Percentiles rank a stretch among this genome's conserved stretches.
These are phyloP conservation scores for Mesopsocus fuscifrons DNA, from an alignment of 2,888 invertebrate genomes.

Conservation along the genomic window DNA sequence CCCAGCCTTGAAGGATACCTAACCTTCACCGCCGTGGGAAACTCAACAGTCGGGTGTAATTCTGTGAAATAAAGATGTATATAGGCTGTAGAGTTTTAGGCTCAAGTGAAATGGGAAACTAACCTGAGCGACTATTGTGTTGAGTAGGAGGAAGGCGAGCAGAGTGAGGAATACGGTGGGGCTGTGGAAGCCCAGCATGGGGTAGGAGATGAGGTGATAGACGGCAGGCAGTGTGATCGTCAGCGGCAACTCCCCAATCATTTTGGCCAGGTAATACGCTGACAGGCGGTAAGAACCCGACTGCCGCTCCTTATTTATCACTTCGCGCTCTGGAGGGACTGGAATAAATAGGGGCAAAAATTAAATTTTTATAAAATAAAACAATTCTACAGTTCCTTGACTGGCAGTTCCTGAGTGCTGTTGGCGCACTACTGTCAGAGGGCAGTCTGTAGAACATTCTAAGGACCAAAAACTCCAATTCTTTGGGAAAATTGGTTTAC, in stretches of 20 bases:
- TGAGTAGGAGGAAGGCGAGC: slow-evolving; percentile 45
- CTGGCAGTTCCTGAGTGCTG: too few relatives aligned
- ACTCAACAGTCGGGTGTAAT: too few relatives aligned
- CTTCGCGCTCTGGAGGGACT: slow-evolving; percentile 63
- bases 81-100: too few relatives aligned
- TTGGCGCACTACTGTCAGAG: too few relatives aligned
- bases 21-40: too few relatives aligned
- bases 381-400: not conserved
- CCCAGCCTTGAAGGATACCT: too few relatives aligned
- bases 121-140: slow-evolving; percentile 53
- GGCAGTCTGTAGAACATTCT: too few relatives aligned
- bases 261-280: slow-evolving; percentile 64
- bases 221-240: slow-evolving; percentile 54
- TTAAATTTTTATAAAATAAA: slow-evolving; percentile 8
- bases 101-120: too few relatives aligned
- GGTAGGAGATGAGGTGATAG: slow-evolving; percentile 57
- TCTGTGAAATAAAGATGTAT: too few relatives aligned
- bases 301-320: slow-evolving; percentile 58
- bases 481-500: not conserved
- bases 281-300: slow-evolving; percentile 61
- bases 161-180: slow-evolving; percentile 46
- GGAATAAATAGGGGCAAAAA: slow-evolving; percentile 18
- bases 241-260: slow-evolving; percentile 58
- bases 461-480: not conserved
- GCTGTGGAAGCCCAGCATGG: slow-evolving; percentile 48